Base-by-base conservation (phyloP, 2,113 vertebrate species). In the Catharus fuscescens region DNA sequence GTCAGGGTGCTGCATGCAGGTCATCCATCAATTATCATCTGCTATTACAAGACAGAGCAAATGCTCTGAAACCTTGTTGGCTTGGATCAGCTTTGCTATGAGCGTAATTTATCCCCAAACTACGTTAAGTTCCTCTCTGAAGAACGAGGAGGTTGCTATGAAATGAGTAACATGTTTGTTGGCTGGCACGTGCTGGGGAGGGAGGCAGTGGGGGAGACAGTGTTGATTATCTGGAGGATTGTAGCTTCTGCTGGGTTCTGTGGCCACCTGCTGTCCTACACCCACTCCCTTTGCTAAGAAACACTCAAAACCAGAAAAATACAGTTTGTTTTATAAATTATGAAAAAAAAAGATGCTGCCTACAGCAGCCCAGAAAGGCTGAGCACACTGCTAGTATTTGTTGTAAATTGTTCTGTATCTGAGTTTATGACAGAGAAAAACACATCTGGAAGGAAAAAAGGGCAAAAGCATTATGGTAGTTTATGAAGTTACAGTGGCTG, bases 21-120 rank as follows among this genome's bases (percentile, higher is more conserved):
- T 98, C 99, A 96, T 99, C 98, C 98, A 99, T 99, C 99, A 99
- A 99, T 99, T 99, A 99, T 99, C 98, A 98, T 98, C 98, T 98
- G 98, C 98, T 98, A 98, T 97, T 96, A 97, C 95, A 97, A 98
- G 98, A 98, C 97, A 59, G 91, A 98, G 97, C 94, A 93, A 96
- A 96, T 97, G 97, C 98, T 98, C 94, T 92, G 97, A 98, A 98
- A 97, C 95, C 97, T 96, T 97, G 97, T 98, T 98, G 98, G 97
- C 97, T 98, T 97, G 97, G 95, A 97, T 98, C 97, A 95, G 96
- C 66, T 96, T 93, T 93, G 95, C 92, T 94, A 21, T 32, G 42
- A 78, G 62, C 0, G 25, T 74, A 96, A 97, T 98, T 97, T 92
- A 94, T 96, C 95, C 96, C 52, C 73, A 97, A 95, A 97, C 76